Percentiles rank a stretch among this genome's conserved stretches.
Conservation (phyloP, 2,797 vertebrate species). For the Megaceryle alcyon region DNA sequence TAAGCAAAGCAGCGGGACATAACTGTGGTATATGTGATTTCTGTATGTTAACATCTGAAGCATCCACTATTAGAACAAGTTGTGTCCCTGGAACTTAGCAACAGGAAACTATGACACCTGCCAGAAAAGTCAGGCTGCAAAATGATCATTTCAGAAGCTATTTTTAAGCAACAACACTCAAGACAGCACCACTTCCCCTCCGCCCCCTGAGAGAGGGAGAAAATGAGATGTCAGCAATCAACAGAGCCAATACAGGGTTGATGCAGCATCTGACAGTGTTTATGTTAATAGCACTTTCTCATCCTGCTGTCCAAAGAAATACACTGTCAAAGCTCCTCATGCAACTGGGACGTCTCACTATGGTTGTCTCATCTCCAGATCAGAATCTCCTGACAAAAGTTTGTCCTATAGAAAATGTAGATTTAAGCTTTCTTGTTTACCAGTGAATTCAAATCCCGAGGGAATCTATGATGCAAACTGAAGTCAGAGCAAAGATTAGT, state of each 20-base stretch:
- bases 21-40: background rate
- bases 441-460: background rate
- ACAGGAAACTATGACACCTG: background rate
- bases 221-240: conserved; percentile 35
- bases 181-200: background rate
- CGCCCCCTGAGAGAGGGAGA: background rate
- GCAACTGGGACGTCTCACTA: background rate
- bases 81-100: background rate
- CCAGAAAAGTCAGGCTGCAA: background rate
- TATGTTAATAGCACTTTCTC: conserved; percentile 31
- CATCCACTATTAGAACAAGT: background rate
- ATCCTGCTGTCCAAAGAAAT: conserved; percentile 15
- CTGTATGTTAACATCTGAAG: background rate
- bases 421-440: background rate
- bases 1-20: background rate
- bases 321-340: conserved; percentile 19
- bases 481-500: background rate
- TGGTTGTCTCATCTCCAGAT: background rate
- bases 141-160: background rate
- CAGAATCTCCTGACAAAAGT: background rate
- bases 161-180: conserved; percentile 15
- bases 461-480: background rate
- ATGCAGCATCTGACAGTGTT: conserved; percentile 44
- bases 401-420: background rate
- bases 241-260: background rate